A percentile compares a stretch with the other conserved stretches of the same genome.
These are phyloP conservation scores for Coregonus sp. DNA, from an alignment of 2,797 vertebrate species.

Conservation along the genomic window DNA sequence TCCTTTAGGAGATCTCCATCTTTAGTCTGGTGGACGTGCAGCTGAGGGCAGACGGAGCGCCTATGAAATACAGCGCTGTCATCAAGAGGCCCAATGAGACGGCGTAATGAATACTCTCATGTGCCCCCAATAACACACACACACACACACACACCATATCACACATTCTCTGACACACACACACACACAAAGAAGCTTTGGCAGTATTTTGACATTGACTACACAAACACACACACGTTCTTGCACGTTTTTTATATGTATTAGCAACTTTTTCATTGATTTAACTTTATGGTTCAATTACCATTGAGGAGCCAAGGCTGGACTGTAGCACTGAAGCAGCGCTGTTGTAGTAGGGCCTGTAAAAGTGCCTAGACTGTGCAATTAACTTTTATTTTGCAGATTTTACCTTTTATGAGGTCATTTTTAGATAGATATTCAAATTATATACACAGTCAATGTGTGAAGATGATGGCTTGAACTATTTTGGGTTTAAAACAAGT, in stretches of 20 bases:
- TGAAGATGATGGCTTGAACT: constrained; percentile 4
- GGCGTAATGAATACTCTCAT: neutral
- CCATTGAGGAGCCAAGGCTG: neutral
- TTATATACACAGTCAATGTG: constrained; percentile 11
- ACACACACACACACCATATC: neutral
- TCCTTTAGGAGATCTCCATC: constrained; percentile 81
- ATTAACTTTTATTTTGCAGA: no score
- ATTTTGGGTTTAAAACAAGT: neutral
- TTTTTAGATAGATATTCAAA: neutral
- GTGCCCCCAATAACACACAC: neutral
- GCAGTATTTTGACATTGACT: neutral
- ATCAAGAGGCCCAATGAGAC: constrained; percentile 78
- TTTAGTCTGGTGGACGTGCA: constrained; percentile 85
- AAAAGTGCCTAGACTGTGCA: neutral
- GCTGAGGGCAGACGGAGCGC: constrained; percentile 74
- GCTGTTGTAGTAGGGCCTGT: neutral
- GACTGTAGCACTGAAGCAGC: neutral
- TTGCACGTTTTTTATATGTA: constrained; percentile 4
- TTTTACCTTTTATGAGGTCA: constrained; percentile 6
- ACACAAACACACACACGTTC: constrained; percentile 11
- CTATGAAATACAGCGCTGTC: constrained; percentile 86
- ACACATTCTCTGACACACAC: neutral
- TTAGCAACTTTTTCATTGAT: neutral
- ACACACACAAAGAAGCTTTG: neutral
- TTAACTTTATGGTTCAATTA: neutral